phyloP scores from a whole-genome alignment of 2,888 invertebrate species.

The Gastracanthus pulcherrimus region DNA sequence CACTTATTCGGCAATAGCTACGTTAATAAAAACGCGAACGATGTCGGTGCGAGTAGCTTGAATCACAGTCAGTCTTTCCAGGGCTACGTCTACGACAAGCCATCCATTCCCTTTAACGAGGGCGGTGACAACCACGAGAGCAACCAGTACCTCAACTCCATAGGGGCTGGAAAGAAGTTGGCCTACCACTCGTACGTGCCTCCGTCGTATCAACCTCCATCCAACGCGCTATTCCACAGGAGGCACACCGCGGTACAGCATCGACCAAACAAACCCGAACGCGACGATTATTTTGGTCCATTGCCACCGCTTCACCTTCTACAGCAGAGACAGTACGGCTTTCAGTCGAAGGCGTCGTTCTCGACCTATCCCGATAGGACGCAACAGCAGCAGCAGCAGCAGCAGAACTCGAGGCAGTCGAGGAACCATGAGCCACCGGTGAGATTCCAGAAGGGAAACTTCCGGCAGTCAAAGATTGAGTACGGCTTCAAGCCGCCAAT shows the following conservation, averaged over 20 bases:
- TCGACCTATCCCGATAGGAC: slow-evolving; percentile 34
- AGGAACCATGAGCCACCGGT: slow-evolving; percentile 79
- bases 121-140: slow-evolving; percentile 34
- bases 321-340: slow-evolving; percentile 59
- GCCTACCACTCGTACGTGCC: slow-evolving; percentile 37
- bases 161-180: slow-evolving; percentile 25
- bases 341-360: slow-evolving; percentile 57
- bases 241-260: slow-evolving; percentile 61
- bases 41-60: slow-evolving; percentile 31
- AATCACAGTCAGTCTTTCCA: slow-evolving; percentile 57
- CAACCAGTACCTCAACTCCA: slow-evolving; percentile 10
- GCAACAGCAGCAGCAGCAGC: slow-evolving; percentile 60
- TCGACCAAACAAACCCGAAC: slow-evolving; percentile 48
- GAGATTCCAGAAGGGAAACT: slow-evolving; percentile 78
- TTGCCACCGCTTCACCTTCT: slow-evolving; percentile 76
- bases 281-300: slow-evolving; percentile 78
- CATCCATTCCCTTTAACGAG: slow-evolving; percentile 58
- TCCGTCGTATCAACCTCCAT: slow-evolving; percentile 46
- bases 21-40: slow-evolving; percentile 56
- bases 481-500: slow-evolving; percentile 91
- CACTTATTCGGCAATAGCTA: slow-evolving; percentile 26
- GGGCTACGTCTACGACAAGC: slow-evolving; percentile 63
- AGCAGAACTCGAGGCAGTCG: slow-evolving; percentile 68
- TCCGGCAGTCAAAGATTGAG: slow-evolving; percentile 85
- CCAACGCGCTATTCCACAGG: slow-evolving; percentile 57